Evolutionary conservation across 1,140 invertebrate species (phyloP), one percentile per base, ranked within the genome.

Genomic region (Capitella teleta): DNA sequence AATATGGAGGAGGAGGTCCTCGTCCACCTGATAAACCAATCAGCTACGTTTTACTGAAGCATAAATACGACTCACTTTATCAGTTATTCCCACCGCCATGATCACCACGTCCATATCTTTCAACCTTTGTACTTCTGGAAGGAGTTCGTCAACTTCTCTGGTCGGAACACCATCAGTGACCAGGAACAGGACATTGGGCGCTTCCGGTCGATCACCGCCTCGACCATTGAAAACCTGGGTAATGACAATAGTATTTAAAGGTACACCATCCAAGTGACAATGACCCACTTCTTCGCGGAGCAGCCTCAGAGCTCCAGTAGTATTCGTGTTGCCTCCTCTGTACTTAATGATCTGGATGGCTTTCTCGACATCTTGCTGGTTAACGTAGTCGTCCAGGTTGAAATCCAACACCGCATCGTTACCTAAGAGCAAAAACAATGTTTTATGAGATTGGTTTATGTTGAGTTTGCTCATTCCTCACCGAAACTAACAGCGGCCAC

Each of bases 131-230:
- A n/a, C n/a, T n/a, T n/a, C n/a, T n/a, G n/a, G n/a, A n/a, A n/a
- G n/a, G n/a, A n/a, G n/a, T n/a, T 5, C 37, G n/a, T n/a, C 21
- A 18, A 47, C 46, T 32, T 47, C 46, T 36, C 32, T 47, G 6
- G 46, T 47, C 14, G 46, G 46, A 16, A 47, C 37, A 1, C 65
- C 66, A 40, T 67, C 66, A 0, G 64, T 65, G 4, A 69, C 43
- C 3, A 67, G 41, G 25, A 69, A 60, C 19, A 59, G 56, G 6
- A 66, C 49, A 38, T 69, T 58, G 2, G 61, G 54, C 0, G 60
- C 65, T 6, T 56, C 50, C 6, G 24, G 21, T 23, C 66, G 46
- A n/a, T 61, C 60, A 8, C 66, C 66, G 21, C 19, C 24, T n/a
- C n/a, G n/a, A n/a, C n/a, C n/a, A n/a, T 56, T n/a, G n/a, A n/a